A percentile compares a stretch with the other conserved stretches of the same genome.
These are phyloP conservation scores for Gadopsis bispinosus DNA, from an alignment of 2,797 vertebrate species.

Conservation along the genomic window DNA sequence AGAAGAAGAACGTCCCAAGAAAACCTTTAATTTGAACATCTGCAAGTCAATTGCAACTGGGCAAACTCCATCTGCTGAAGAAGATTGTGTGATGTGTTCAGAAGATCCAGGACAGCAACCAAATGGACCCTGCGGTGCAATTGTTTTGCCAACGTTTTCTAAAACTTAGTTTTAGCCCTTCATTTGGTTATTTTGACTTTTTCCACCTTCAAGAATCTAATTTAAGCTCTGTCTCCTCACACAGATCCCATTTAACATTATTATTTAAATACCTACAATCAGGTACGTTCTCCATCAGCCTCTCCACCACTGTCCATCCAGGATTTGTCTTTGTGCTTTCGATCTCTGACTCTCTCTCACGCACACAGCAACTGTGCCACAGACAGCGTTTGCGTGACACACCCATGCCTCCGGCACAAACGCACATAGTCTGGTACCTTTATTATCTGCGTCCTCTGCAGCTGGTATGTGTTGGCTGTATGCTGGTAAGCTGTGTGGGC, in stretches of 20 bases:
- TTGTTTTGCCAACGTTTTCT: neutral
- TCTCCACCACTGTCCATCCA: neutral
- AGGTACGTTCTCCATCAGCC: no score
- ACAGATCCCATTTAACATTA: neutral
- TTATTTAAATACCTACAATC: neutral
- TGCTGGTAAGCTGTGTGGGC: slow-evolving; percentile 60
- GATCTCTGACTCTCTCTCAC: neutral
- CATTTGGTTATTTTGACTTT: no score
- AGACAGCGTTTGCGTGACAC: neutral
- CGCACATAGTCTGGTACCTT: slow-evolving; percentile 66
- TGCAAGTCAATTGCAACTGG: neutral
- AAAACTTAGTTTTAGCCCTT: neutral
- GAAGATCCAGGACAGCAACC: neutral
- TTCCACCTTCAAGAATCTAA: no score
- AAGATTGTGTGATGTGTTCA: neutral
- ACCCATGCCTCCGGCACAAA: neutral
- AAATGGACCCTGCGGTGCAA: no score
- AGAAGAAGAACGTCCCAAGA: no score
- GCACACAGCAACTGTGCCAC: neutral
- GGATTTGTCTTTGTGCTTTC: neutral
- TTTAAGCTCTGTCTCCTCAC: no score
- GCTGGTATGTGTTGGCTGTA: slow-evolving; percentile 61
- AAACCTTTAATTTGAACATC: neutral
- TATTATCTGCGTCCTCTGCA: slow-evolving; percentile 80
- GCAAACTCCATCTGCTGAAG: neutral